phyloP scores from a whole-genome alignment of 2,888 invertebrate species.

The Stomorhina lunata region DNA sequence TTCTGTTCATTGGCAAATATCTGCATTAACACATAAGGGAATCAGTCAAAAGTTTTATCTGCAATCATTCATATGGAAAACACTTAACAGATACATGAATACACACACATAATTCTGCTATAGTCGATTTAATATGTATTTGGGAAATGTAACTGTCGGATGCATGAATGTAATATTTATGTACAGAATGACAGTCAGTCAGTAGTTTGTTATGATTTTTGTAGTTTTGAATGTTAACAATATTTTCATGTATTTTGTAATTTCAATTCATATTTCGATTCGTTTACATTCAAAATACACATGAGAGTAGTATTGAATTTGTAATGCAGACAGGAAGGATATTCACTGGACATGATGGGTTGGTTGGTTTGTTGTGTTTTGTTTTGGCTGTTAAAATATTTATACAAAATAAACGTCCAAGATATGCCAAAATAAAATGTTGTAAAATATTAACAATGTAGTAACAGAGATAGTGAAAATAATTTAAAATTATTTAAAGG shows the following conservation, averaged over 20 bases:
- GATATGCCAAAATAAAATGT: constrained; percentile 27
- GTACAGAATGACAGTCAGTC: constrained; percentile 29
- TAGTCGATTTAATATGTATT: not conserved
- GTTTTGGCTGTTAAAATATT: constrained; percentile 39
- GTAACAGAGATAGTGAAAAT: no score
- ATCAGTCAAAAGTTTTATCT: constrained; percentile 33
- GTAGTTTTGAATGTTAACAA: not conserved
- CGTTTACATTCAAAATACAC: no score
- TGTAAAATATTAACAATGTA: not conserved
- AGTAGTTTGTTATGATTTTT: constrained; percentile 50
- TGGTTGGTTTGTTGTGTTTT: constrained; percentile 37
- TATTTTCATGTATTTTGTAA: not conserved
- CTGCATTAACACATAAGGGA: not conserved
- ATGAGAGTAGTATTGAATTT: constrained; percentile 24
- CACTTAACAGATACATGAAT: no score
- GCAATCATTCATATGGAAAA: constrained; percentile 35
- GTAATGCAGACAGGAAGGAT: constrained; percentile 61
- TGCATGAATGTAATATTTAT: not conserved
- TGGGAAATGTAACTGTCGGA: not conserved
- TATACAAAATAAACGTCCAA: constrained; percentile 46
- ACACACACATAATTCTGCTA: no score
- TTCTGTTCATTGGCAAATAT: constrained; percentile 3
- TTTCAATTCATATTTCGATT: constrained; percentile 23
- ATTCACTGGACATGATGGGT: constrained; percentile 49
- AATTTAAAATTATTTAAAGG: no score